These are phyloP conservation scores for Centropus bengalensis DNA, from an alignment of 2,113 vertebrate genomes.

Conservation along the genomic window DNA sequence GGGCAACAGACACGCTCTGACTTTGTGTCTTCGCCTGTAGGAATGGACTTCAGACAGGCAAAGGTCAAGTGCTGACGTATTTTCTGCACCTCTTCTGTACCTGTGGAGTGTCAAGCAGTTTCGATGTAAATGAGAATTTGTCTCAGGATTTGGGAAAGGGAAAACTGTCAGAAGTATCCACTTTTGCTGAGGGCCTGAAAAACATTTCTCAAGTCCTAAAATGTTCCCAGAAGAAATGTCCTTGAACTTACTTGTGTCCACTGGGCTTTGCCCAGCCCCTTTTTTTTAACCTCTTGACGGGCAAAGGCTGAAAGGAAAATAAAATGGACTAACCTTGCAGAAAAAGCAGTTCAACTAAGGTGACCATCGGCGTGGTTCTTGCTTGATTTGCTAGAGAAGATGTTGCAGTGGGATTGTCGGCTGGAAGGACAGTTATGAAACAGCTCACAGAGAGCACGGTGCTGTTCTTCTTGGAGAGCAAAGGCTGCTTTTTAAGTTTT, in stretches of 20 bases:
- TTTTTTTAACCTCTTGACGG: not conserved
- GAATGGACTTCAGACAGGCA: not conserved
- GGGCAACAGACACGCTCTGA: not conserved
- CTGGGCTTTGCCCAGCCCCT: not conserved
- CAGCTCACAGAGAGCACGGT: not conserved
- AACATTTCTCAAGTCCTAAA: not conserved
- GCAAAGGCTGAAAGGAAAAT: not conserved
- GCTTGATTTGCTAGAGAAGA: not conserved
- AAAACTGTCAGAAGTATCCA: not conserved
- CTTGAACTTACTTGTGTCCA: not conserved
- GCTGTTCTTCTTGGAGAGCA: not conserved
- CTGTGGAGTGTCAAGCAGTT: not conserved
- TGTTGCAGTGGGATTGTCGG: not conserved
- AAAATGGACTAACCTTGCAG: not conserved
- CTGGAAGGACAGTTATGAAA: not conserved
- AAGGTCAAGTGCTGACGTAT: not conserved
- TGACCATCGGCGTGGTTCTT: not conserved
- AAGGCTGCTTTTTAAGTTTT: slow-evolving; percentile 12
- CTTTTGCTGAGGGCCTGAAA: not conserved
- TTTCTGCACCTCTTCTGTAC: not conserved
- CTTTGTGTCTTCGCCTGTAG: not conserved
- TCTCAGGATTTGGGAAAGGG: not conserved
- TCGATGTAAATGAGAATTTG: not conserved
- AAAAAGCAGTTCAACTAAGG: not conserved
- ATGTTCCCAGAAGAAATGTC: not conserved